Evolutionary conservation across 1,140 invertebrate genomes (phyloP).

Genomic region (Aphelenchoides avenae): DNA sequence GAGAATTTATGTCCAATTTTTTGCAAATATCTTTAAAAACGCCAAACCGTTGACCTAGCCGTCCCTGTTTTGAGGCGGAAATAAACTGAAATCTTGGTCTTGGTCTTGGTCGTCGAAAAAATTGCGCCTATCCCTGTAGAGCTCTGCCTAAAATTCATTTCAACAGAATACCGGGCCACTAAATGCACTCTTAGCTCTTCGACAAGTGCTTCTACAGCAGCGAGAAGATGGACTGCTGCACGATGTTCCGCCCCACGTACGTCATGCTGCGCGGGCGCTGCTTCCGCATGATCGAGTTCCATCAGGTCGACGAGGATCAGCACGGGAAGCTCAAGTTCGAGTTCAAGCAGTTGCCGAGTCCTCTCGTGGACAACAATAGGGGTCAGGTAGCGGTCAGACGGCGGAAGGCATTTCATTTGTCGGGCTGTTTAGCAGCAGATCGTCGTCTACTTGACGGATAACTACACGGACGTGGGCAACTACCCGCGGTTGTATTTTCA

Average conservation of each 20-base stretch:
- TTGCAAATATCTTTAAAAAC: too few species aligned
- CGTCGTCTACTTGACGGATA: conserved; percentile 22
- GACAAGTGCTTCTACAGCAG: conserved; percentile 29
- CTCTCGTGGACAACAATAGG: conserved; percentile 8
- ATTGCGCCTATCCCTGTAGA: too few species aligned
- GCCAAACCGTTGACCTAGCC: too few species aligned
- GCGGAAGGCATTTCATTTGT: too few species aligned
- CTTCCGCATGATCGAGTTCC: conserved; percentile 19
- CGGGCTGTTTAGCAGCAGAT: conserved; percentile 19
- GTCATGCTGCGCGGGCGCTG: conserved; percentile 32
- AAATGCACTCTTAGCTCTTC: conserved; percentile 32
- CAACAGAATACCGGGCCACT: too few species aligned
- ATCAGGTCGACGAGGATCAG: conserved; percentile 17
- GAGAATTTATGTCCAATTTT: too few species aligned
- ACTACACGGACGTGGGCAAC: conserved; percentile 16
- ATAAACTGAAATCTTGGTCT: too few species aligned
- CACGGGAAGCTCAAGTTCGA: conserved; percentile 11
- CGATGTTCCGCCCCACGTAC: conserved; percentile 29
- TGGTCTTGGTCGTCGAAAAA: too few species aligned
- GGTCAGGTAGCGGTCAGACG: too few species aligned
- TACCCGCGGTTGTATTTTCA: conserved; percentile 18
- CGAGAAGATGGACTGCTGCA: conserved; percentile 29
- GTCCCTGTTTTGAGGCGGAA: too few species aligned
- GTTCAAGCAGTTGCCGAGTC: conserved; percentile 18
- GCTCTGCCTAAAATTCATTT: too few species aligned